phyloP scores from a whole-genome alignment of 2,888 invertebrate genomes.

The Perizoma affinitatum region DNA sequence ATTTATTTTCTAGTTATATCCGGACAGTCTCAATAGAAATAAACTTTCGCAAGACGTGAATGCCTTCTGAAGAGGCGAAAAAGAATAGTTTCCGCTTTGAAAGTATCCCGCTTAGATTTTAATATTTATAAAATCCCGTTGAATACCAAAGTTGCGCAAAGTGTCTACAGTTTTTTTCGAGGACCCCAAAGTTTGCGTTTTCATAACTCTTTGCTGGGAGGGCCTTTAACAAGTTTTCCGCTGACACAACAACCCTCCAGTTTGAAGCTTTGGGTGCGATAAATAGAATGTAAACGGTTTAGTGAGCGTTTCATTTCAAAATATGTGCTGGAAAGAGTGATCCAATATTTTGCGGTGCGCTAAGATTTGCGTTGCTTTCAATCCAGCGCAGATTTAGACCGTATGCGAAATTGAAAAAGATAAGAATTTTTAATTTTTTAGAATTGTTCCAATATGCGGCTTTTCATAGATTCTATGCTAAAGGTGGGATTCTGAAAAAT shows the following conservation, averaged over 20 bases:
- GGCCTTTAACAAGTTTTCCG: constrained; percentile 73
- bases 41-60: constrained; percentile 52
- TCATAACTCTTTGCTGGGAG: constrained; percentile 75
- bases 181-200: constrained; percentile 73
- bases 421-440: not conserved
- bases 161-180: constrained; percentile 65
- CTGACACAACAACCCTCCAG: constrained; percentile 61
- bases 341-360: constrained; percentile 41
- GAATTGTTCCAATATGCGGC: not conserved
- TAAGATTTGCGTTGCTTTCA: constrained; percentile 42
- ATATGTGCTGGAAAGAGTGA: constrained; percentile 41
- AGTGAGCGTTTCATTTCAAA: constrained; percentile 43
- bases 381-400: constrained; percentile 23
- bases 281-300: constrained; percentile 55
- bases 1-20: constrained; percentile 37
- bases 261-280: constrained; percentile 42
- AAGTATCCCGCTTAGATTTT: constrained; percentile 67
- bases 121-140: constrained; percentile 74
- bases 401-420: constrained; percentile 22
- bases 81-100: constrained; percentile 63
- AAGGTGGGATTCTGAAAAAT: too few relatives aligned
- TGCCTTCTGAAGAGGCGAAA: constrained; percentile 56
- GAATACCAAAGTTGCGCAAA: constrained; percentile 66
- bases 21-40: constrained; percentile 35
- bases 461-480: too few relatives aligned